Conservation (phyloP, 2,113 vertebrate species). For the Condylura cristata region DNA sequence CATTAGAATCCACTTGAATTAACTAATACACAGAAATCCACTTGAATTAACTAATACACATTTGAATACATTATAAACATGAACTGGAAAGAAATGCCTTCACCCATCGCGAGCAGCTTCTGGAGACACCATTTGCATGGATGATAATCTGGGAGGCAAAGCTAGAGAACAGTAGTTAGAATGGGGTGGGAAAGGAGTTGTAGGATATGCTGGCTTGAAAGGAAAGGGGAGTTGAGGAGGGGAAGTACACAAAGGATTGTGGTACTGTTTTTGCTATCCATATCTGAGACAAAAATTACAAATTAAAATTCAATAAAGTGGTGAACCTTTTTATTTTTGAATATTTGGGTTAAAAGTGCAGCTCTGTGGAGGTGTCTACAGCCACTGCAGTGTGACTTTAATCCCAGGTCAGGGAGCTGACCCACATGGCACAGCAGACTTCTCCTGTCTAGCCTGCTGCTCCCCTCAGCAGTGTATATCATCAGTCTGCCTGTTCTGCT, state of each 20-base stretch:
- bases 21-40: neutral
- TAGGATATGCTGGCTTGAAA: neutral
- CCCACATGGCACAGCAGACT: too few relatives aligned
- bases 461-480: too few relatives aligned
- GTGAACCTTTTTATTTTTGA: neutral
- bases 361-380: too few relatives aligned
- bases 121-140: neutral
- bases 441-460: too few relatives aligned
- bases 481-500: too few relatives aligned
- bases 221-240: neutral
- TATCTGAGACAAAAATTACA: neutral
- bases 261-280: neutral
- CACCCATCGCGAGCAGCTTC: neutral
- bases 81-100: neutral
- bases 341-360: too few relatives aligned
- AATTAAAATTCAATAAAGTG: neutral
- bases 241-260: neutral
- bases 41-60: neutral
- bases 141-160: neutral
- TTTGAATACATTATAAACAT: neutral
- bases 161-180: neutral
- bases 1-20: neutral
- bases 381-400: too few relatives aligned
- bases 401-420: too few relatives aligned
- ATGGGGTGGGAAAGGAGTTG: neutral